A percentile compares a stretch with the other conserved stretches of the same genome.
Evolutionary conservation across 2,797 vertebrate genomes (phyloP).

Genomic region (Phoxinus dragarum): DNA sequence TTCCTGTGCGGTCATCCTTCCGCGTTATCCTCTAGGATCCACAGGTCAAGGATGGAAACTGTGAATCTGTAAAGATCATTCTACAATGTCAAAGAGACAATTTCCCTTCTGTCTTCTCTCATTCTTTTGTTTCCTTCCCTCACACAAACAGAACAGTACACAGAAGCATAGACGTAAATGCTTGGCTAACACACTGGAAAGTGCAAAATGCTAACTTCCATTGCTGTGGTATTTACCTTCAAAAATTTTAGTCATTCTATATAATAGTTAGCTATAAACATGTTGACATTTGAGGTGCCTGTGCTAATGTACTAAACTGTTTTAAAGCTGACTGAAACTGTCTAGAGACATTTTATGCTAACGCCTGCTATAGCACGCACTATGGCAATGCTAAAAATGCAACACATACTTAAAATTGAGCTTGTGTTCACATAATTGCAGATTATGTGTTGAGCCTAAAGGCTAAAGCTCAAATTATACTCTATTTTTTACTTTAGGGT

Average conservation of each 20-base stretch:
- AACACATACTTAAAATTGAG: too few relatives aligned
- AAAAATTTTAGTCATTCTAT: not conserved
- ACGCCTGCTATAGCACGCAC: not conserved
- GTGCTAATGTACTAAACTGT: not conserved
- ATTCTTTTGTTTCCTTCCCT: constrained; percentile 31
- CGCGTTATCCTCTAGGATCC: not conserved
- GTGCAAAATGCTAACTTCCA: not conserved
- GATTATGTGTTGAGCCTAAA: too few relatives aligned
- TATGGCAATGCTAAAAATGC: too few relatives aligned
- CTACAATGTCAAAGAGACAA: not conserved
- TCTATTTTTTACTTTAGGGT: too few relatives aligned
- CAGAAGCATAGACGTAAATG: not conserved
- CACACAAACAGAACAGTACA: not conserved
- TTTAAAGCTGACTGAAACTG: not conserved
- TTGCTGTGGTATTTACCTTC: not conserved
- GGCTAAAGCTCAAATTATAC: too few relatives aligned
- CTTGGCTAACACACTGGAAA: not conserved
- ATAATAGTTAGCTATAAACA: not conserved
- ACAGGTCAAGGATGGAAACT: constrained; percentile 28
- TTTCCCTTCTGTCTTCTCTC: not conserved
- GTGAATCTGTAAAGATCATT: constrained; percentile 15
- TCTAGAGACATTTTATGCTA: not conserved
- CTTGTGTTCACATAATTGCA: too few relatives aligned
- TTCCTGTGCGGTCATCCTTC: constrained; percentile 5
- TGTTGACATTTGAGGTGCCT: not conserved